Evolutionary conservation across 2,797 vertebrate species (phyloP).

Genomic region (Melanogrammus aeglefinus): DNA sequence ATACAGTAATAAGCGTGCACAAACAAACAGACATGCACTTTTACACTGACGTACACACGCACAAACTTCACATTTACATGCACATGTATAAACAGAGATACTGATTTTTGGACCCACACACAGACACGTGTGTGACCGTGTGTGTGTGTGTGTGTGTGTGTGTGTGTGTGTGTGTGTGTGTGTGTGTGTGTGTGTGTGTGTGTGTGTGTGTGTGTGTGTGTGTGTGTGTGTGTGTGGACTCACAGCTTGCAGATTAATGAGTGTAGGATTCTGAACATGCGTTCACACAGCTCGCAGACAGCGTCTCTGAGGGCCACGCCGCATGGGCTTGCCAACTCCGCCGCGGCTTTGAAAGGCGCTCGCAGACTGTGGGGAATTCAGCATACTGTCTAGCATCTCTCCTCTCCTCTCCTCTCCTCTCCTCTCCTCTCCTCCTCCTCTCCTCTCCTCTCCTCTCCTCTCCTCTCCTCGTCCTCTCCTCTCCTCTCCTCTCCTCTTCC

Average conservation of each 20-base stretch:
- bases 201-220: too few species aligned
- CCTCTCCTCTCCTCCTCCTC: too few species aligned
- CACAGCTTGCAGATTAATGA: neutral
- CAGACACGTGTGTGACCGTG: neutral
- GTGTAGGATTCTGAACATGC: neutral
- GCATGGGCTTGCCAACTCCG: too few species aligned
- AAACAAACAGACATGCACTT: too few species aligned
- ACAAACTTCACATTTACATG: too few species aligned
- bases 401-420: constrained; percentile 43
- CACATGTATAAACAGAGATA: too few species aligned
- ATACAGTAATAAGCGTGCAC: too few species aligned
- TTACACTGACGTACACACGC: too few species aligned
- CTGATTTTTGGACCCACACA: constrained; percentile 6
- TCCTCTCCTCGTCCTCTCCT: constrained; percentile 30
- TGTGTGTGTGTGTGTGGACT: neutral
- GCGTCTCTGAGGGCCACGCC: constrained; percentile 45
- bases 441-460: neutral
- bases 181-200: too few species aligned
- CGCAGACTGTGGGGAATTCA: constrained; percentile 51
- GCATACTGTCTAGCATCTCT: constrained; percentile 29
- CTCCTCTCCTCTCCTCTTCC: neutral
- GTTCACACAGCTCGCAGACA: neutral
- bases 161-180: too few species aligned
- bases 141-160: too few species aligned
- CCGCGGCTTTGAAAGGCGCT: constrained; percentile 42